Evolutionary conservation across 2,888 invertebrate species (phyloP), one percentile per base, ranked within the genome.

Genomic region (Lasioglossum villosulum): DNA sequence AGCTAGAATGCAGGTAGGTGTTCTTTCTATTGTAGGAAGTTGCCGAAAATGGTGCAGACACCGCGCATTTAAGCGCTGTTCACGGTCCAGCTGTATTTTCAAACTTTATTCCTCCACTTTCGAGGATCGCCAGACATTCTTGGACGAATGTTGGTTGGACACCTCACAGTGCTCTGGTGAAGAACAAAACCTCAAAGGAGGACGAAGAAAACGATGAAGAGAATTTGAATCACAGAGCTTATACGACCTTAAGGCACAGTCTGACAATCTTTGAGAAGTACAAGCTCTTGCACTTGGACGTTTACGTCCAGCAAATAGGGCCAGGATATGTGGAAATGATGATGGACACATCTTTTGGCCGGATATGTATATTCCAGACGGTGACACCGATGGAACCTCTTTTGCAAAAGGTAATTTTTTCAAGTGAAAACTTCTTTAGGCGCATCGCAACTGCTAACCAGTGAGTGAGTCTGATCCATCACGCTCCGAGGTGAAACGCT

Each of bases 1-100:
- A 23, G 34, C 19, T 56, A 23, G 14, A 72, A 59, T 12, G 6
- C 70, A 16, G 59, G 34, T 23, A 3, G 52, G 23, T 42, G 14
- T 16, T 45, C 16, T 30, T 19, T 19, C 30, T 30, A 52, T 79
- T 74, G 14, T 95, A 98, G 97, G 98, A 99, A 92, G 97, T 98
- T 63, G 98, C 98, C 0, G 98, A 98, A 94, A 99, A 99, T 92
- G 98, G 98, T 0, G 98, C 98, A 0, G 98, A 99, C 92, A 96
- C 97, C 1, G 97, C 97, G 0, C 99, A 99, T 93, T 96, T 99
- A 37, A 96, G 96, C 78, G 97, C 97, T 0, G 96, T 99, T 0
- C 99, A 99, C 90, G 96, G 96, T 0, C 96, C 97, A 0, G 94
- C 95, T 1, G 94, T 96, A 80, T 87, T 93, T 5, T 42, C 94